Evolutionary conservation across 2,113 vertebrate genomes (phyloP), one percentile per base, ranked within the genome.

Genomic region (Leiothrix lutea): DNA sequence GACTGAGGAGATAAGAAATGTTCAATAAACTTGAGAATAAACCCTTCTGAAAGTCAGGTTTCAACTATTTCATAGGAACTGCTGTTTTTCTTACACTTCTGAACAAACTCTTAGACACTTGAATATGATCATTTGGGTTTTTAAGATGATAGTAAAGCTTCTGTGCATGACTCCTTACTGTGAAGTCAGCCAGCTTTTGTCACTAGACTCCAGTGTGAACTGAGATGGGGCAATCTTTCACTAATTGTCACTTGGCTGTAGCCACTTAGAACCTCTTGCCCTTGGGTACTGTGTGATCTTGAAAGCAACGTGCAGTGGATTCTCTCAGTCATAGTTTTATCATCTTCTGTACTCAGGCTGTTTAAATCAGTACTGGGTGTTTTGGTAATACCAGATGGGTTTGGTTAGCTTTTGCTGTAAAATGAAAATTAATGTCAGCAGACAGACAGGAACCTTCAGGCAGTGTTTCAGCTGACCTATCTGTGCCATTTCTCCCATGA

Each of bases 311-410:
- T 67, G 80, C 91, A 88, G 19, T 3, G 6, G 47, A 95, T 97
- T 77, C 97, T 94, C 88, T 97, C 95, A 97, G 14, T 92, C 72
- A 89, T 78, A 74, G 73, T 93, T 91, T 45, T 88, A 97, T 97
- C 66, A 5, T 96, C 65, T 94, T 97, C 87, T 86, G 51, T 94
- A 94, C 44, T 82, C 51, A n/a, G 74, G 62, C 62, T 94, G 50
- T 92, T 78, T 89, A 97, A 77, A 92, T 96, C 80, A 83, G 11
- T 88, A 48, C 70, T n/a, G n/a, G 48, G 8, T 65, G 13, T 95
- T 70, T 97, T 95, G 92, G 92, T 92, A 97, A 93, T 96, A 88
- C 80, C 95, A 97, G 93, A 96, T 97, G 89, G 91, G 53, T 57
- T 94, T 56, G 38, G 22, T 80, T 92, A 80, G 8, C 25, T 91